Evolutionary conservation across 2,113 vertebrate species (phyloP).

Genomic region (Ceyx melanurus): DNA sequence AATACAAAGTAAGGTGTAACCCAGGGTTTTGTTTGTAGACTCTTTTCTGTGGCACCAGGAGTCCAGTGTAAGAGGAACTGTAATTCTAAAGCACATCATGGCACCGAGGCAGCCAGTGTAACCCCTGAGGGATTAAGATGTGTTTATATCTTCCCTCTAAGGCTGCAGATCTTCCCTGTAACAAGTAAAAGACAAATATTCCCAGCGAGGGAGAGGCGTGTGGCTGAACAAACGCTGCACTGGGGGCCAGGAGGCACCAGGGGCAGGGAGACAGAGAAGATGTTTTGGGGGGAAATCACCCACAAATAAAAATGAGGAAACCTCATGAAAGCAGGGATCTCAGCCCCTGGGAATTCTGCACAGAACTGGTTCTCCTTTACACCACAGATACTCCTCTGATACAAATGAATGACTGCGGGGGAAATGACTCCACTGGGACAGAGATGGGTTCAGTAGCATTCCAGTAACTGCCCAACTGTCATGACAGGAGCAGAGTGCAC

Average conservation of each 20-base stretch:
- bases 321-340: background rate
- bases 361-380: background rate
- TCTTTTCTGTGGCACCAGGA: background rate
- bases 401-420: background rate
- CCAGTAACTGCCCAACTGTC: background rate
- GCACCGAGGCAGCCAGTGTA: slow-evolving; percentile 2
- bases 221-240: background rate
- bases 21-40: background rate
- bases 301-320: background rate
- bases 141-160: slow-evolving; percentile 54
- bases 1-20: background rate
- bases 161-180: slow-evolving; percentile 62
- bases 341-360: rapidly evolving
- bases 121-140: slow-evolving; percentile 39
- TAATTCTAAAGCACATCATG: background rate
- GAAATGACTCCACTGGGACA: background rate
- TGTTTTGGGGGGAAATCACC: background rate
- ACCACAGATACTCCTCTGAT: background rate
- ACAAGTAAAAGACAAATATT: slow-evolving; percentile 79
- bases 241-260: background rate
- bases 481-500: rapidly evolving
- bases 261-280: background rate
- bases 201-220: slow-evolving; percentile 69
- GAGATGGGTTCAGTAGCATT: background rate
- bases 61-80: background rate